These are phyloP conservation scores for Zenarchopterus dispar DNA, from an alignment of 2,797 vertebrate species.

Conservation along the genomic window DNA sequence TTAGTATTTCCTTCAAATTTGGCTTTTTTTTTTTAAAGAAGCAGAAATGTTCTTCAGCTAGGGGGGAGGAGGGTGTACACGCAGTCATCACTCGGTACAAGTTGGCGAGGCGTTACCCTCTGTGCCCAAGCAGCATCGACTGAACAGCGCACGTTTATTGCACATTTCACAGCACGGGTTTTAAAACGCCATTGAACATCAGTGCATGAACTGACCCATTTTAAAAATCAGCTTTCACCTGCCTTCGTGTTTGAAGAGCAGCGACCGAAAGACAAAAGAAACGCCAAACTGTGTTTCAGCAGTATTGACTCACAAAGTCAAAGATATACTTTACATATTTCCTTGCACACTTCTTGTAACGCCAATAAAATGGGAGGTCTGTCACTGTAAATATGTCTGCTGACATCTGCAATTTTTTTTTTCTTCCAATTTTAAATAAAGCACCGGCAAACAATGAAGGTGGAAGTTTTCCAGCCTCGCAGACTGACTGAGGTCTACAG, in stretches of 20 bases:
- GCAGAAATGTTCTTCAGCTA: conserved; percentile 4
- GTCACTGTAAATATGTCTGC: conserved; percentile 9
- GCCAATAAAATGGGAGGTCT: conserved; percentile 15
- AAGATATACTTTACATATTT: background rate
- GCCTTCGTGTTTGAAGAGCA: conserved; percentile 20
- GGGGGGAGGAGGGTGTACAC: conserved; percentile 4
- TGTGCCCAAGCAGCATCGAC: conserved; percentile 32
- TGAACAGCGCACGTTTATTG: conserved; percentile 38
- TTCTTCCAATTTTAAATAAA: background rate
- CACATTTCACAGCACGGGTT: conserved; percentile 50
- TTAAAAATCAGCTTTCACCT: conserved; percentile 30
- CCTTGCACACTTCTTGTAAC: background rate
- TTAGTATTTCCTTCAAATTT: conserved; percentile 1
- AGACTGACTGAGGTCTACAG: conserved; percentile 13
- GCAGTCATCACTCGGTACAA: conserved; percentile 10
- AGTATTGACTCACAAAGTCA: conserved; percentile 9
- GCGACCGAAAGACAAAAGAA: conserved; percentile 14
- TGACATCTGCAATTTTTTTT: conserved; percentile 12
- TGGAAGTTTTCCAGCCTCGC: conserved; percentile 10
- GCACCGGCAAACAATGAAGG: conserved; percentile 16
- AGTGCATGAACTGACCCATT: conserved; percentile 27
- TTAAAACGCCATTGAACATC: conserved; percentile 22
- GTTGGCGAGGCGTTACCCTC: conserved; percentile 18
- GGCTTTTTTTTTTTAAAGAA: background rate
- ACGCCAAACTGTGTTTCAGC: conserved; percentile 19